Evolutionary conservation across 1,140 invertebrate species (phyloP).

Genomic region (Platyscapa corneri): DNA sequence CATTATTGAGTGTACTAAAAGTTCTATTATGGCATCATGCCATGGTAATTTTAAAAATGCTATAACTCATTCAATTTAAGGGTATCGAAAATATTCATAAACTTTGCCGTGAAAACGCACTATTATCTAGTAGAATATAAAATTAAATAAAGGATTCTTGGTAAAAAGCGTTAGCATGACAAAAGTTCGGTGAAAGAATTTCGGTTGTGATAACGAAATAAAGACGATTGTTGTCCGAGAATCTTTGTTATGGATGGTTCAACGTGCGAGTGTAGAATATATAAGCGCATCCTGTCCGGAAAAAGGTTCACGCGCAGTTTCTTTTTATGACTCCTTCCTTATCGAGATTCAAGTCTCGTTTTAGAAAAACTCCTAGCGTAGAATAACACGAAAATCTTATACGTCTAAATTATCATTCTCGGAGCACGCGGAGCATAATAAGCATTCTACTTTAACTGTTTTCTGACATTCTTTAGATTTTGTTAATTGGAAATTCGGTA

Average conservation of each 20-base stretch:
- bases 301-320: constrained; percentile 43
- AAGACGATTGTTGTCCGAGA: constrained; percentile 47
- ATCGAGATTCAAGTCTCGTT: constrained; percentile 53
- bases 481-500: constrained; percentile 29
- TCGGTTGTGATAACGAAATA: constrained; percentile 38
- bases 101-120: background rate
- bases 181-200: constrained; percentile 22
- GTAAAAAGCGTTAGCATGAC: constrained; percentile 17
- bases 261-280: constrained; percentile 45
- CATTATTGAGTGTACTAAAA: background rate
- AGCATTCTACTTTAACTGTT: constrained; percentile 36
- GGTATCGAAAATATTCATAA: constrained; percentile 2
- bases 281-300: constrained; percentile 34
- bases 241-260: constrained; percentile 32
- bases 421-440: constrained; percentile 16
- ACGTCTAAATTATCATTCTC: constrained; percentile 45
- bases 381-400: constrained; percentile 47
- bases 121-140: background rate
- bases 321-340: constrained; percentile 45
- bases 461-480: constrained; percentile 24
- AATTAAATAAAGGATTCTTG: background rate
- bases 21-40: background rate
- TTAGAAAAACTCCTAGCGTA: constrained; percentile 47
- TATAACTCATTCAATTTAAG: constrained; percentile 2
- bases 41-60: background rate